Conservation (phyloP, 2,113 vertebrate species). For the Psammodynastes pulverulentus region DNA sequence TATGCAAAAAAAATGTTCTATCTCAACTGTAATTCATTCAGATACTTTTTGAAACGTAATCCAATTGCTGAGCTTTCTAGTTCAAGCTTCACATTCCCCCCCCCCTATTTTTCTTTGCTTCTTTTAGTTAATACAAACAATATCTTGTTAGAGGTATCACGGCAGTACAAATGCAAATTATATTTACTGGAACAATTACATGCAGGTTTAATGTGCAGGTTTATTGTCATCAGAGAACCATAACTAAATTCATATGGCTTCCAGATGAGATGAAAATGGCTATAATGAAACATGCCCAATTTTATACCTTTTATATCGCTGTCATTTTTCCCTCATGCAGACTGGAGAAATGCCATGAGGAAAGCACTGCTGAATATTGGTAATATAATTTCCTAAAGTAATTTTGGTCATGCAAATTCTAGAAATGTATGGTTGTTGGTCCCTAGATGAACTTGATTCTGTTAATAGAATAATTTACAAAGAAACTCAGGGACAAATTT, state of each 20-base stretch:
- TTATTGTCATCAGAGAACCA: constrained; percentile 59
- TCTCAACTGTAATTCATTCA: not conserved
- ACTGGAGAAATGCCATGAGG: not conserved
- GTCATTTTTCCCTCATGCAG: constrained; percentile 36
- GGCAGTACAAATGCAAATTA: constrained; percentile 61
- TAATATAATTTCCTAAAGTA: not conserved
- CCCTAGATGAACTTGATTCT: not conserved
- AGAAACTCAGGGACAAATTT: not conserved
- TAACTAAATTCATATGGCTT: constrained; percentile 67
- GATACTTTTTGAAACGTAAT: not conserved
- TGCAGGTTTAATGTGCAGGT: constrained; percentile 41
- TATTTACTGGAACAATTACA: constrained; percentile 58
- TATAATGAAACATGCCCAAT: constrained; percentile 56
- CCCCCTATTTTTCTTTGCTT: not conserved
- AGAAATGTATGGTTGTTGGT: not conserved
- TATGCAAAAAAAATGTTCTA: not conserved
- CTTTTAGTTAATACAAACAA: not conserved
- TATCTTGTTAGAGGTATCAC: constrained; percentile 39
- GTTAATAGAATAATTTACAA: not conserved
- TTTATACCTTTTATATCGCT: constrained; percentile 49
- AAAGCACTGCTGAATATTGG: not conserved
- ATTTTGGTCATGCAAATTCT: not conserved
- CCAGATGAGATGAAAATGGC: constrained; percentile 61
- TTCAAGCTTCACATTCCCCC: not conserved
- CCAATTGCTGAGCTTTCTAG: not conserved